Base-by-base conservation (phyloP, 2,113 vertebrate genomes). In the Dasyprocta punctata region DNA sequence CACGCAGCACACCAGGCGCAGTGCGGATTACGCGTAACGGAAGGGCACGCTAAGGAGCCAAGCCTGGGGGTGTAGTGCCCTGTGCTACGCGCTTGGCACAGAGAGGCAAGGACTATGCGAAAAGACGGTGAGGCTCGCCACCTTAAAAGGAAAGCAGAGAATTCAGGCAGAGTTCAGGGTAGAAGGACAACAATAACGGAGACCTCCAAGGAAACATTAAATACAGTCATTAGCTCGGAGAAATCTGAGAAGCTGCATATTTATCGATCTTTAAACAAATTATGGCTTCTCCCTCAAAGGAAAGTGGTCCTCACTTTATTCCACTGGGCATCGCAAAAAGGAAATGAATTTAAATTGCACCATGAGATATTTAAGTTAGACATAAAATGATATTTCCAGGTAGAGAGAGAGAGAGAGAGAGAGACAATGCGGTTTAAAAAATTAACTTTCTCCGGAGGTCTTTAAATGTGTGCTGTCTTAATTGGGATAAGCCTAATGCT, bases 201-300 rank as follows among this genome's bases (percentile, higher is more conserved):
- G 83, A 65, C 86, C 93, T 91, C 95, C n/a, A 84, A 96, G 94
- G 97, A 95, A 96, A 93, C 89, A 94, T 97, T 95, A 97, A 86
- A 84, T 86, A 89, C 49, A 87, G 69, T 94, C 89, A 97, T 97
- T 93, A 97, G 94, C 92, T 81, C 49, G 41, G 78, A 88, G 92
- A 94, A 93, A 94, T 86, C 52, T 92, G 92, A 97, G 96, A 95
- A 90, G 96, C 77, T 96, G 47, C 75, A 95, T 77, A 97, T 94
- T 93, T 93, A 97, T 94, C 5, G 93, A 95, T 97, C 86, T 96
- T 96, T 97, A 97, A 95, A 97, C 95, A 95, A 96, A 96, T 97
- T 94, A 94, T 75, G 61, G 67, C 26, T 90, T 93, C 63, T 28
- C 84, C 81, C 85, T 93, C 91, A 90, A 85, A 96, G 95, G 63